Percentiles rank a stretch among this genome's conserved stretches.
phyloP scores from a whole-genome alignment of 2,113 vertebrate genomes.

The Anthoscopus minutus region DNA sequence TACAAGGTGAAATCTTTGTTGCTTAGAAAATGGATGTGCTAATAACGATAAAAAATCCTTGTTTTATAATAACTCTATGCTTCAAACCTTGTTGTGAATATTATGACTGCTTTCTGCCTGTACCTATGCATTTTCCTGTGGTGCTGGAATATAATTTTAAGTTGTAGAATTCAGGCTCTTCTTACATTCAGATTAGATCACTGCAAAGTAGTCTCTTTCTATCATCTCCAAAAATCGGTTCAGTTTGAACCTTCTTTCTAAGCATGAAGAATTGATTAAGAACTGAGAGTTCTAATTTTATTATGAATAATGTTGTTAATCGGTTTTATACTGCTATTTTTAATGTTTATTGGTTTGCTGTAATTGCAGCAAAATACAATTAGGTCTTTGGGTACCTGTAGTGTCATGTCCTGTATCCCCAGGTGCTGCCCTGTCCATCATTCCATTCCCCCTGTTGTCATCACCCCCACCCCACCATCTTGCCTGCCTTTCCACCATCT shows the following conservation, averaged over 20 bases:
- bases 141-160: not conserved
- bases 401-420: rapidly evolving
- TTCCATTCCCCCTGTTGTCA: not conserved
- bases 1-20: not conserved
- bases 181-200: rapidly evolving
- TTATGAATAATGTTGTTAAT: not conserved
- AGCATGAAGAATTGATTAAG: not conserved
- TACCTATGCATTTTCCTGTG: not conserved
- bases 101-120: not conserved
- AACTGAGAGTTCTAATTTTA: not conserved
- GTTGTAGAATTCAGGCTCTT: not conserved
- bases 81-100: not conserved
- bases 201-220: not conserved
- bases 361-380: not conserved
- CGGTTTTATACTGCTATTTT: not conserved
- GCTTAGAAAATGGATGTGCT: not conserved
- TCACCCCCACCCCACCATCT: not conserved
- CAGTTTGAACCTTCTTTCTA: not conserved
- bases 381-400: not conserved
- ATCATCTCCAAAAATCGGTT: not conserved
- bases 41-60: not conserved
- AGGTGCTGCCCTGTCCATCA: not conserved
- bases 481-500: not conserved
- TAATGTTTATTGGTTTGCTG: not conserved
- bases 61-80: not conserved